Conservation (phyloP, 2,797 vertebrate species). For the Leptoclinus maculatus region DNA sequence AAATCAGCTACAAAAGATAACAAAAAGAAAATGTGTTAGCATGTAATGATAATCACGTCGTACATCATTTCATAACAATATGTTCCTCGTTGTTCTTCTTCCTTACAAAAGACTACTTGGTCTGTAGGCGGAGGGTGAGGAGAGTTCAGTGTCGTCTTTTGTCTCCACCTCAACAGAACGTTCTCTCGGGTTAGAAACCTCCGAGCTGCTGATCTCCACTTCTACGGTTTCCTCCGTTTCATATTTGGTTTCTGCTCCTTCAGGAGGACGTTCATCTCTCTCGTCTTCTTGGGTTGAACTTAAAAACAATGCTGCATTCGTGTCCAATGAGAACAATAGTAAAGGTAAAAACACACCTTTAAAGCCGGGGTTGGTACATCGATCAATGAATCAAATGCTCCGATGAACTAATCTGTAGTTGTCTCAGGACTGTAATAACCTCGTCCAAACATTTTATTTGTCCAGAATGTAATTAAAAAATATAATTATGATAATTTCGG, state of each 20-base stretch:
- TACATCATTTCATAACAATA: slow-evolving; percentile 75
- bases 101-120: slow-evolving; percentile 75
- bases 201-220: slow-evolving; percentile 47
- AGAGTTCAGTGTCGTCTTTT: slow-evolving; percentile 63
- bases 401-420: too few species aligned
- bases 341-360: background rate
- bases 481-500: too few species aligned
- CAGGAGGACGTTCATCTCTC: slow-evolving; percentile 9
- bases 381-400: too few species aligned
- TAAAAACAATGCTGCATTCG: slow-evolving; percentile 55
- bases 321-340: slow-evolving; percentile 16
- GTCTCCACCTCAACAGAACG: slow-evolving; percentile 35
- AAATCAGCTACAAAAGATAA: slow-evolving; percentile 59
- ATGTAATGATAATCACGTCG: slow-evolving; percentile 79
- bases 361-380: too few species aligned
- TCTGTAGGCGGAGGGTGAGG: slow-evolving; percentile 32
- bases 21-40: slow-evolving; percentile 68
- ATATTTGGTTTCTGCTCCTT: slow-evolving; percentile 32
- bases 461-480: too few species aligned
- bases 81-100: slow-evolving; percentile 47
- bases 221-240: slow-evolving; percentile 21
- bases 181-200: slow-evolving; percentile 13
- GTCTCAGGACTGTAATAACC: background rate
- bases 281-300: background rate
- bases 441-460: too few species aligned